A percentile compares a stretch with the other conserved stretches of the same genome.
Evolutionary conservation across 53 echinoderm and acorn worm genomes (phyloP).

Genomic region (Paelopatides confundens): DNA sequence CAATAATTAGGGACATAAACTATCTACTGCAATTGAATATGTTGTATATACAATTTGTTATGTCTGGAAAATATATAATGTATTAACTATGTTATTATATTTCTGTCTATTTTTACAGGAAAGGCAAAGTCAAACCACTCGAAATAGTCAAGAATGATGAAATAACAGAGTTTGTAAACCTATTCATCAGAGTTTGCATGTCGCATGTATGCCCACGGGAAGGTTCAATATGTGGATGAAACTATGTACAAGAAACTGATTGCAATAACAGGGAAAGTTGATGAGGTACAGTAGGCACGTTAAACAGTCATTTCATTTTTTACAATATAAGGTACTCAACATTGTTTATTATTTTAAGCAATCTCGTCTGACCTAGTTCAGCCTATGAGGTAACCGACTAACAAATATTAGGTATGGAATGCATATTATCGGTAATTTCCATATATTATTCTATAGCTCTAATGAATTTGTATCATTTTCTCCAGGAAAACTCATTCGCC

Average conservation of each 20-base stretch:
- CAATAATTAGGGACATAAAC: too few species aligned
- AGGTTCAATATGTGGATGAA: slow-evolving; percentile 52
- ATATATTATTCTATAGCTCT: too few species aligned
- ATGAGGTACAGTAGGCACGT: slow-evolving; percentile 35
- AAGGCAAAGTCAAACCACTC: slow-evolving; percentile 60
- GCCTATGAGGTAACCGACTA: too few species aligned
- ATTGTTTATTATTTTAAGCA: not conserved
- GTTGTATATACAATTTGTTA: too few species aligned
- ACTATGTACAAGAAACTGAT: slow-evolving; percentile 63
- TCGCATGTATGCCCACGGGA: slow-evolving; percentile 57
- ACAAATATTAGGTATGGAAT: too few species aligned
- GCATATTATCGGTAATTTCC: too few species aligned
- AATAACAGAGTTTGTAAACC: slow-evolving; percentile 14
- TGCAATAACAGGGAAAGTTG: slow-evolving; percentile 67
- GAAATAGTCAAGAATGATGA: too few species aligned
- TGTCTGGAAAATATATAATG: too few species aligned
- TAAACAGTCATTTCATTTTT: not conserved
- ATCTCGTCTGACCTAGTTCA: too few species aligned
- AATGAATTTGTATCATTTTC: too few species aligned
- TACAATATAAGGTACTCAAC: not conserved
- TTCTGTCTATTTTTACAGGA: slow-evolving; percentile 43
- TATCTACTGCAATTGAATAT: too few species aligned
- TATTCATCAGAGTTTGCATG: slow-evolving; percentile 66
- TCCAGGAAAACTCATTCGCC: slow-evolving; percentile 57
- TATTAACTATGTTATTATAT: too few species aligned